Evolutionary conservation across 2,113 vertebrate species (phyloP).

Genomic region (Cebus imitator): DNA sequence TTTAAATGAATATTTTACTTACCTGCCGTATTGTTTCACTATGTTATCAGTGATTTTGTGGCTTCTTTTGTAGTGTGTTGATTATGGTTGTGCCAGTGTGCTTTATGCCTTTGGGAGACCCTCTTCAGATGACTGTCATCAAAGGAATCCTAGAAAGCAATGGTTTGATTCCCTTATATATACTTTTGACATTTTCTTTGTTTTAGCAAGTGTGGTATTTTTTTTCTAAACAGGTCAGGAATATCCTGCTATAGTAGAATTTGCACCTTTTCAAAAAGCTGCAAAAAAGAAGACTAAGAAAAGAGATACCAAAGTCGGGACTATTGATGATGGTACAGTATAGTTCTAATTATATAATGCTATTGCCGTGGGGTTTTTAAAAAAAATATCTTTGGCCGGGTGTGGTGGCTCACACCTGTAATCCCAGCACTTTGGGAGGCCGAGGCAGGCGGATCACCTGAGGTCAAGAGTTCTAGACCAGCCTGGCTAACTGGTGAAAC

Average conservation of each 20-base stretch:
- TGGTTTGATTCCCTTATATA: constrained; percentile 28
- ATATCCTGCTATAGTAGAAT: constrained; percentile 97
- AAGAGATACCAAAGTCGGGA: constrained; percentile 96
- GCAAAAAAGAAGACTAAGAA: constrained; percentile 98
- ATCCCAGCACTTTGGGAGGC: no score
- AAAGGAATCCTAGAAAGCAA: background rate
- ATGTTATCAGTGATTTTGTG: background rate
- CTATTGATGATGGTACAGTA: constrained; percentile 93
- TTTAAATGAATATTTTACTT: constrained; percentile 46
- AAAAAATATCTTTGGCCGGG: background rate
- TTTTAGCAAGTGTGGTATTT: constrained; percentile 46
- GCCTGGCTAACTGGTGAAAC: no score
- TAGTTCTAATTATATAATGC: constrained; percentile 45
- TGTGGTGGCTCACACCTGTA: no score
- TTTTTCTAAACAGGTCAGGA: constrained; percentile 91
- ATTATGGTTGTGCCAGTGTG: constrained; percentile 26
- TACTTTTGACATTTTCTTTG: constrained; percentile 50
- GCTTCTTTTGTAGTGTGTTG: background rate
- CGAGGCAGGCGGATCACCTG: no score
- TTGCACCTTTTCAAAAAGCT: constrained; percentile 99
- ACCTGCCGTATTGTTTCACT: background rate
- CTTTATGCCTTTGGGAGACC: background rate
- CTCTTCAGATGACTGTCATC: constrained; percentile 34
- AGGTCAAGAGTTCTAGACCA: no score
- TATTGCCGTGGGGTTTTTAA: background rate